These are phyloP conservation scores for Leucophenga varia DNA, from an alignment of 1,140 invertebrate species.

Conservation along the genomic window DNA sequence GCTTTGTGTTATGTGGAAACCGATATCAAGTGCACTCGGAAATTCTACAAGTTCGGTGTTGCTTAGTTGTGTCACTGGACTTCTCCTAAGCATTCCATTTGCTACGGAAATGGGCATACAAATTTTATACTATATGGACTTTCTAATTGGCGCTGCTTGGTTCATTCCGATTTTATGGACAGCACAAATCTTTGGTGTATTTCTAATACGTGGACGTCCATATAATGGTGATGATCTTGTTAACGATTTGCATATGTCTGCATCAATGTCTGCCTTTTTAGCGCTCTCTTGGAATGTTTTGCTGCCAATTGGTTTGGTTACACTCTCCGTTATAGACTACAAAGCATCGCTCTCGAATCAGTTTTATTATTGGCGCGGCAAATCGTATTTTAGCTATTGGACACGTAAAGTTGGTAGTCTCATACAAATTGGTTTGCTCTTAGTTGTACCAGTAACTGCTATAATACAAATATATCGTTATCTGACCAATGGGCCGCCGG, in stretches of 20 bases:
- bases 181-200: constrained; percentile 74
- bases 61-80: constrained; percentile 78
- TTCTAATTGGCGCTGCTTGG: constrained; percentile 79
- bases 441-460: constrained; percentile 74
- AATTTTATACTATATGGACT: constrained; percentile 83
- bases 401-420: constrained; percentile 73
- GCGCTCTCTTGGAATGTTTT: constrained; percentile 89
- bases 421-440: constrained; percentile 74
- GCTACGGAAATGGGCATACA: constrained; percentile 85
- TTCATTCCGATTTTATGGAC: constrained; percentile 81
- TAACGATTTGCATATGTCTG: constrained; percentile 62
- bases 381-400: constrained; percentile 74
- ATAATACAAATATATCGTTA: constrained; percentile 83
- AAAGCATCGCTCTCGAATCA: constrained; percentile 50
- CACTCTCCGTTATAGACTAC: constrained; percentile 57
- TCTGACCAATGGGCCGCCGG: constrained; percentile 75
- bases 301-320: constrained; percentile 73
- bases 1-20: constrained; percentile 63
- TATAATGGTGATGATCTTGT: constrained; percentile 82
- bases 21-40: constrained; percentile 71
- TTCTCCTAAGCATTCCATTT: constrained; percentile 83
- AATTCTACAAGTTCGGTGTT: constrained; percentile 85
- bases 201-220: constrained; percentile 79
- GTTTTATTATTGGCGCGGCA: constrained; percentile 52
- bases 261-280: constrained; percentile 68